phyloP scores from a whole-genome alignment of 2,888 invertebrate species.

The Eristalinus sepulchralis region DNA sequence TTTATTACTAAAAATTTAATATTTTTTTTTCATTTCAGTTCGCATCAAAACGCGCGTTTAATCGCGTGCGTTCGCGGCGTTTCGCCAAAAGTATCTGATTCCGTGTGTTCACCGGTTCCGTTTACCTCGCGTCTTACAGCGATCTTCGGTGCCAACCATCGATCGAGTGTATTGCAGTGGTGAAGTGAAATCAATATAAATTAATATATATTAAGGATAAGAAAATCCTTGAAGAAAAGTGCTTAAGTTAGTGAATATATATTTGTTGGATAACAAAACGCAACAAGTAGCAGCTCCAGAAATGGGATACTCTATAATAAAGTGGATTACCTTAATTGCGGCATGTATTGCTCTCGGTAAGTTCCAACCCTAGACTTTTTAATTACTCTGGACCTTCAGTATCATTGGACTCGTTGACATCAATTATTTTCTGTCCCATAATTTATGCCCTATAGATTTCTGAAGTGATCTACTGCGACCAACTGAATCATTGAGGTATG shows the following conservation, averaged over 20 bases:
- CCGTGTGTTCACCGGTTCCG: constrained; percentile 30
- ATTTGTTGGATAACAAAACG: constrained; percentile 31
- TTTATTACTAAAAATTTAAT: no score
- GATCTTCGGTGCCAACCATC: constrained; percentile 51
- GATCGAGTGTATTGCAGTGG: constrained; percentile 50
- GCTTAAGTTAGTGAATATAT: constrained; percentile 35
- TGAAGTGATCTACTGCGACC: not conserved
- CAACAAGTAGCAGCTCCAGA: constrained; percentile 69
- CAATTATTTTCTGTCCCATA: not conserved
- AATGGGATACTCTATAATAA: constrained; percentile 78
- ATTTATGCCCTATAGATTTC: not conserved
- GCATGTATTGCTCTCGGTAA: constrained; percentile 78
- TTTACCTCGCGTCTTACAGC: constrained; percentile 10
- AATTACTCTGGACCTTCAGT: not conserved
- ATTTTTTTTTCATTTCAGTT: constrained; percentile 44
- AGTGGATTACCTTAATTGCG: constrained; percentile 79
- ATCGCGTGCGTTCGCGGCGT: constrained; percentile 67
- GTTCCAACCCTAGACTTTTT: constrained; percentile 60
- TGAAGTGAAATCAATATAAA: constrained; percentile 59
- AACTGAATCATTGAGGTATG: not conserved
- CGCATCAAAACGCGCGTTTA: constrained; percentile 57
- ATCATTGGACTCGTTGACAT: not conserved
- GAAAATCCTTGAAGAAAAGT: constrained; percentile 16
- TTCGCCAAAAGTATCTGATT: constrained; percentile 16
- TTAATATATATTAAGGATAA: constrained; percentile 3